Percentiles rank a stretch among this genome's conserved stretches.
phyloP scores from a whole-genome alignment of 2,797 vertebrate species.

The Sebastiscus albofasciatus region DNA sequence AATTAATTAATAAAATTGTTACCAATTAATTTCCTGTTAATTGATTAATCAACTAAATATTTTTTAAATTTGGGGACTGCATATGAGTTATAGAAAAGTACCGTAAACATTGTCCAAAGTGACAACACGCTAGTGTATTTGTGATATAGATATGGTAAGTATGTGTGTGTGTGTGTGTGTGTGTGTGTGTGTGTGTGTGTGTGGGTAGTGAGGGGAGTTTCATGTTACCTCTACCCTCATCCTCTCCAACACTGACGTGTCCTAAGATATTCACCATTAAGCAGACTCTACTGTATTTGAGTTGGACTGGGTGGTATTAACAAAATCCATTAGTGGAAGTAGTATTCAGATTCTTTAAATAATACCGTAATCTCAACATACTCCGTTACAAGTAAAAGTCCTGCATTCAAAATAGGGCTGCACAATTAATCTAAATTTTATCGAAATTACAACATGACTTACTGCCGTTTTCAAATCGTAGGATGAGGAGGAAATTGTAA shows the following conservation, averaged over 20 bases:
- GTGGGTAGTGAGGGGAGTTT: background rate
- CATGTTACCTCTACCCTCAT: conserved; percentile 22
- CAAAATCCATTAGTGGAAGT: background rate
- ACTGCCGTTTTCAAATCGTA: no score
- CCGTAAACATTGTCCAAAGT: background rate
- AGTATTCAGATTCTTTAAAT: background rate
- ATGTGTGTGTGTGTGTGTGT: background rate
- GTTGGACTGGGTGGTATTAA: background rate
- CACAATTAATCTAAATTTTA: no score
- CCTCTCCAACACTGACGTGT: conserved; percentile 44
- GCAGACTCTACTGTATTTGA: rapidly evolving
- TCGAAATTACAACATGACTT: rapidly evolving
- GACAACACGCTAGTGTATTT: background rate
- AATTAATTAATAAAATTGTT: no score
- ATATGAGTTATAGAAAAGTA: no score
- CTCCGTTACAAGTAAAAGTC: background rate
- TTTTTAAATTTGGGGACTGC: rapidly evolving
- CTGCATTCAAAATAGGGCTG: background rate
- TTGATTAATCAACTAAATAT: background rate
- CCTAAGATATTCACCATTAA: conserved; percentile 5
- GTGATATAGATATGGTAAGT: background rate
- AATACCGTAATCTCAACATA: background rate
- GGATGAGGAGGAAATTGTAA: no score
- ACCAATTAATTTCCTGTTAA: background rate
- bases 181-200: background rate